phyloP scores from a whole-genome alignment of 2,113 vertebrate genomes.

The Eubucco bourcierii region DNA sequence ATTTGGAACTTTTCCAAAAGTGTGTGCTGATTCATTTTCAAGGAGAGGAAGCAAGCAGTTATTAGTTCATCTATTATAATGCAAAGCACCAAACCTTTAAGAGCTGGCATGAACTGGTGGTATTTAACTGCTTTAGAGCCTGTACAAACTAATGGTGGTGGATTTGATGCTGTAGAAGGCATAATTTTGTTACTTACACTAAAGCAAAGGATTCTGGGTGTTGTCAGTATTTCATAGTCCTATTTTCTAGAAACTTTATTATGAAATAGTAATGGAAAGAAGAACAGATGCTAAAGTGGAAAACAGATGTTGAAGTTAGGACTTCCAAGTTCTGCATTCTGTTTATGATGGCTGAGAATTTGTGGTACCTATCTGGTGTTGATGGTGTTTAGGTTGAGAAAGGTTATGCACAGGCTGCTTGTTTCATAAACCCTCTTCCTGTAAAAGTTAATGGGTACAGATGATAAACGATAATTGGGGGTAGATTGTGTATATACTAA shows the following conservation, averaged over 20 bases:
- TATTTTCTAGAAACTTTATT: not conserved
- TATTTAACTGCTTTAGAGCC: not conserved
- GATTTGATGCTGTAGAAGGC: not conserved
- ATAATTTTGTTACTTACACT: not conserved
- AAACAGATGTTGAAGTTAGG: not conserved
- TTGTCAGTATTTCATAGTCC: not conserved
- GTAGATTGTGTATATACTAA: not conserved
- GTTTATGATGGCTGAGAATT: not conserved
- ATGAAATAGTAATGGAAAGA: not conserved
- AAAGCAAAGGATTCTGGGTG: not conserved
- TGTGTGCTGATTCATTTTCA: not conserved
- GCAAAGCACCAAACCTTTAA: not conserved
- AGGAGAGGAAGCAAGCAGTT: not conserved
- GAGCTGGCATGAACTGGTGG: not conserved
- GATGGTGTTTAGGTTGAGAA: conserved; percentile 16
- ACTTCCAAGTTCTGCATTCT: not conserved
- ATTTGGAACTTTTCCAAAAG: not conserved
- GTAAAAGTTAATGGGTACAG: not conserved
- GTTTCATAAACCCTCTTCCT: not conserved
- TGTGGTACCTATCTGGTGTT: not conserved
- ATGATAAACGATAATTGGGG: conserved; percentile 8
- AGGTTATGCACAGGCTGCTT: not conserved
- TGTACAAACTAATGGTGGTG: not conserved
- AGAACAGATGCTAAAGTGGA: not conserved
- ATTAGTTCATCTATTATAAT: not conserved